Conservation (phyloP, 2,888 invertebrate species). For the Polyommatus icarus region DNA sequence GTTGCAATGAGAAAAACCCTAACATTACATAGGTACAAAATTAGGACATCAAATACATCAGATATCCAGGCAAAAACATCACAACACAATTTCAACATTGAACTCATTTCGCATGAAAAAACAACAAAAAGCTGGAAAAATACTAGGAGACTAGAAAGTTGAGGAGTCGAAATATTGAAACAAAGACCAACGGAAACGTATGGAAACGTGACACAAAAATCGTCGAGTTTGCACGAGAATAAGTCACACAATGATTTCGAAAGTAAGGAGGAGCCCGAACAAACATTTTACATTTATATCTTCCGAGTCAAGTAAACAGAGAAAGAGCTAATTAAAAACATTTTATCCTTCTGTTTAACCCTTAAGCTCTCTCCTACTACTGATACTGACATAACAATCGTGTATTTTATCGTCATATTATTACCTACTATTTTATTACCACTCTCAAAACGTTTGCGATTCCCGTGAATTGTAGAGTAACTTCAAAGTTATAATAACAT, state of each 20-base stretch:
- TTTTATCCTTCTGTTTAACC: too few species aligned
- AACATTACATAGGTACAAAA: too few species aligned
- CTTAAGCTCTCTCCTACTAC: too few species aligned
- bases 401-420: too few species aligned
- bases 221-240: background rate
- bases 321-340: too few species aligned
- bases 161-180: background rate
- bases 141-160: slow-evolving; percentile 2
- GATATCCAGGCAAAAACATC: too few species aligned
- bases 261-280: background rate
- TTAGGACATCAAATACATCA: too few species aligned
- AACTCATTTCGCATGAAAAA: background rate
- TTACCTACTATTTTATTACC: too few species aligned
- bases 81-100: background rate
- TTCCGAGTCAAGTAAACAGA: background rate
- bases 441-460: background rate
- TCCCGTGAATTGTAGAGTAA: background rate
- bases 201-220: slow-evolving; percentile 9
- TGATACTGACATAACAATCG: too few species aligned
- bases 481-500: too few species aligned
- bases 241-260: background rate
- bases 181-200: background rate
- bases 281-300: background rate
- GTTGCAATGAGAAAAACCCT: too few species aligned
- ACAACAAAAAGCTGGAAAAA: background rate